Conservation (phyloP, 2,888 invertebrate genomes). For the Eucera pruinosa region DNA sequence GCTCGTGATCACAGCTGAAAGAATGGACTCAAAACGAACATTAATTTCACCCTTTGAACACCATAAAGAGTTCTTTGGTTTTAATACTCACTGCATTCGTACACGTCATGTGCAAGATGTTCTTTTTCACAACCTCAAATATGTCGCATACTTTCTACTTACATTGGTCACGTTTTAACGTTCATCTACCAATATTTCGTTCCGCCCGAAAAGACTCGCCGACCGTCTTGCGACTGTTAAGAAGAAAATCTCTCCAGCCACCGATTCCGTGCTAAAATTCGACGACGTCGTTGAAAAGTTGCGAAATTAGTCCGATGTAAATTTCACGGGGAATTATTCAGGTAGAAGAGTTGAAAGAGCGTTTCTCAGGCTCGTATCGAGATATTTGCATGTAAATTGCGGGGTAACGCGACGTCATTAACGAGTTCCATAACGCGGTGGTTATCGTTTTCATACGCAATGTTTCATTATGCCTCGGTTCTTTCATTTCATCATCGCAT, state of each 20-base stretch:
- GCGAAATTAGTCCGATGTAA: constrained; percentile 7
- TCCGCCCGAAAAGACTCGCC: too few relatives aligned
- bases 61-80: too few relatives aligned
- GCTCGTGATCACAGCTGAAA: too few relatives aligned
- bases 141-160: too few relatives aligned
- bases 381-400: constrained; percentile 56
- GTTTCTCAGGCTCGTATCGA: constrained; percentile 31
- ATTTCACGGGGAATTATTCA: constrained; percentile 24
- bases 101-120: too few relatives aligned
- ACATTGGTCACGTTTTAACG: too few relatives aligned
- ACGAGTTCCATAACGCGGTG: constrained; percentile 36
- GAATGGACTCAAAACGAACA: too few relatives aligned
- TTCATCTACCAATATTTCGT: too few relatives aligned
- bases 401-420: constrained; percentile 40
- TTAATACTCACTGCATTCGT: too few relatives aligned
- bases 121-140: too few relatives aligned
- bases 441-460: constrained; percentile 43
- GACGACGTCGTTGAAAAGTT: neutral
- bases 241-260: neutral
- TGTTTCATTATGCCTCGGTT: constrained; percentile 29
- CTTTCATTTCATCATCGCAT: constrained; percentile 12
- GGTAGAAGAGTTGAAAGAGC: constrained; percentile 27
- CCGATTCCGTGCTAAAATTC: neutral
- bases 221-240: too few relatives aligned
- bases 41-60: too few relatives aligned